These are phyloP conservation scores for Cervus canadensis DNA, from an alignment of 2,113 vertebrate genomes.

Conservation along the genomic window DNA sequence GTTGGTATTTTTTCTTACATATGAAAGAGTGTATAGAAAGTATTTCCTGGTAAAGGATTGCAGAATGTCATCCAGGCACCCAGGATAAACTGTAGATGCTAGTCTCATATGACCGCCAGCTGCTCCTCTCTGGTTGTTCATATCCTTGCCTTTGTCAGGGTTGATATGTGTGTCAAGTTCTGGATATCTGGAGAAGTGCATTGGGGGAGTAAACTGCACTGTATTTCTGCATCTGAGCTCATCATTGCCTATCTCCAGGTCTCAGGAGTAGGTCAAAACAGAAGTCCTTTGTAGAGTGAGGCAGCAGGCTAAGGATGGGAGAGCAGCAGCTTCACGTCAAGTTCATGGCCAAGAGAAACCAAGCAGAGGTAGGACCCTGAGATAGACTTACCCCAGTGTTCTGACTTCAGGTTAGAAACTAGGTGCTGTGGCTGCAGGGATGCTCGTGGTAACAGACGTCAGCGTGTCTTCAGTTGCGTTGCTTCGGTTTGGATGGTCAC, in stretches of 20 bases:
- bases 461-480: not conserved
- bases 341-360: not conserved
- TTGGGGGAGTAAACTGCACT: not conserved
- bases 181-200: not conserved
- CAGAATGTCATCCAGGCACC: not conserved
- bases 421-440: not conserved
- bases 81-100: not conserved
- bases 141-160: not conserved
- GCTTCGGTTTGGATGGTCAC: not conserved
- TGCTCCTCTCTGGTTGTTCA: not conserved
- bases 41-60: not conserved
- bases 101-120: not conserved
- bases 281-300: not conserved
- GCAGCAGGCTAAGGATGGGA: not conserved
- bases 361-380: not conserved
- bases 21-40: not conserved
- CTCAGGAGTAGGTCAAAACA: not conserved
- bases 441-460: not conserved
- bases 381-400: not conserved
- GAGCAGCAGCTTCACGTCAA: not conserved
- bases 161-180: no score
- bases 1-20: not conserved
- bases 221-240: not conserved
- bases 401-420: not conserved
- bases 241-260: not conserved